These are phyloP conservation scores for Allacma fusca DNA, from an alignment of 2,888 invertebrate species.

Conservation along the genomic window DNA sequence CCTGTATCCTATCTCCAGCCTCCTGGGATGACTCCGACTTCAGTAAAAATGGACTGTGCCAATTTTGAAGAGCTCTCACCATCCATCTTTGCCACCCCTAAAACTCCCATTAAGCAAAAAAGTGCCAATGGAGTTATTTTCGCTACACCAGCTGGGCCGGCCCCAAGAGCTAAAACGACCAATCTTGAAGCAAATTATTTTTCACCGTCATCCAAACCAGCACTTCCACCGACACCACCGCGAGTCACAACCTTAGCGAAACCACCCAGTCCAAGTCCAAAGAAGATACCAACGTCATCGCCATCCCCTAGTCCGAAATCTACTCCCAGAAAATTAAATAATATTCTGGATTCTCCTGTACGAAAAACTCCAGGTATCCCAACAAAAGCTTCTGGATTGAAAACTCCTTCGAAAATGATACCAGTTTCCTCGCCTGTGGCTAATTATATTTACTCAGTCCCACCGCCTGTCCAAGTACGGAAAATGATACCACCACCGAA, in stretches of 20 bases:
- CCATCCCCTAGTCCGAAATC: conserved; percentile 24
- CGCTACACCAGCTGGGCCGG: conserved; percentile 10
- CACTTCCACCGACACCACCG: neutral
- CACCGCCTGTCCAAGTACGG: conserved; percentile 42
- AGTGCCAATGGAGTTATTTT: neutral
- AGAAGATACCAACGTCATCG: neutral
- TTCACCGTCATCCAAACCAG: conserved; percentile 24
- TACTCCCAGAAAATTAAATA: conserved; percentile 1
- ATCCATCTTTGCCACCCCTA: conserved; percentile 35
- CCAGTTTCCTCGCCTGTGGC: conserved; percentile 51
- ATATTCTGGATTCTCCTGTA: conserved; percentile 40
- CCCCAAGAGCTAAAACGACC: neutral
- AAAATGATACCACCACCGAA: conserved; percentile 9
- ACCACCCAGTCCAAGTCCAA: neutral
- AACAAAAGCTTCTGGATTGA: conserved; percentile 16
- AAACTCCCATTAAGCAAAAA: neutral
- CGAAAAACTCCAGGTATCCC: conserved; percentile 1
- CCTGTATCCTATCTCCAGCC: neutral
- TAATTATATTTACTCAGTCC: conserved; percentile 52
- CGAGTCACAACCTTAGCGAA: neutral
- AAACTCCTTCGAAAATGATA: conserved; percentile 20
- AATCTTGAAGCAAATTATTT: neutral
- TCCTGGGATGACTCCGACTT: neutral
- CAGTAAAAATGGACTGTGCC: neutral
- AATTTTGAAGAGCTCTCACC: conserved; percentile 1